These are phyloP conservation scores for Anthopleura xanthogrammica DNA, from an alignment of 92 coral and sea anemone species.

Conservation along the genomic window DNA sequence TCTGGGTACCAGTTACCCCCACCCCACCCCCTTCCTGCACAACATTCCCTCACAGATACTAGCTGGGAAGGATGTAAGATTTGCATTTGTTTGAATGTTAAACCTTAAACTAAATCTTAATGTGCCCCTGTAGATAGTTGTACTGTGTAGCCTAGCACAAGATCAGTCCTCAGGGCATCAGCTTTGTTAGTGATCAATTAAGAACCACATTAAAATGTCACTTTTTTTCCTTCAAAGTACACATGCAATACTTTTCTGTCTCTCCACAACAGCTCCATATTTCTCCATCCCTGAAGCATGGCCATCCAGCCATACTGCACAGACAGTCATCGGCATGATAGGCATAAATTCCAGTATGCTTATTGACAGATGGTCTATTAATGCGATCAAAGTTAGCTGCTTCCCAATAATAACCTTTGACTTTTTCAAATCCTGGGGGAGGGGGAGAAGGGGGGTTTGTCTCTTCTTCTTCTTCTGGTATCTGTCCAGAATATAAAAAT, in stretches of 20 bases:
- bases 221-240: slow-evolving; percentile 21
- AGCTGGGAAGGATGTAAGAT: too few species aligned
- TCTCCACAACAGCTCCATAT: slow-evolving; percentile 97
- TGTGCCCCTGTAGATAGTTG: too few species aligned
- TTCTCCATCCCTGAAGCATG: slow-evolving; percentile 67
- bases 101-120: too few species aligned
- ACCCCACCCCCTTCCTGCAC: too few species aligned
- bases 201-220: too few species aligned
- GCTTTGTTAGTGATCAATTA: too few species aligned
- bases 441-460: slow-evolving; percentile 32
- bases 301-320: slow-evolving; percentile 93
- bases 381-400: neutral
- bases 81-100: too few species aligned
- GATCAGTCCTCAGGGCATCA: too few species aligned
- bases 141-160: too few species aligned
- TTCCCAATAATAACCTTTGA: slow-evolving; percentile 50
- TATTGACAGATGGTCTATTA: slow-evolving; percentile 65
- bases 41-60: too few species aligned
- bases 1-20: too few species aligned
- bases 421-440: slow-evolving; percentile 68
- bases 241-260: slow-evolving; percentile 58
- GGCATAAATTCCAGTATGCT: slow-evolving; percentile 89
- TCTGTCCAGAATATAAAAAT: neutral
- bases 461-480: slow-evolving; percentile 7
- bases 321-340: slow-evolving; percentile 86